Percentiles rank a stretch among this genome's conserved stretches.
These are phyloP conservation scores for Condylura cristata DNA, from an alignment of 2,113 vertebrate genomes.

Conservation along the genomic window DNA sequence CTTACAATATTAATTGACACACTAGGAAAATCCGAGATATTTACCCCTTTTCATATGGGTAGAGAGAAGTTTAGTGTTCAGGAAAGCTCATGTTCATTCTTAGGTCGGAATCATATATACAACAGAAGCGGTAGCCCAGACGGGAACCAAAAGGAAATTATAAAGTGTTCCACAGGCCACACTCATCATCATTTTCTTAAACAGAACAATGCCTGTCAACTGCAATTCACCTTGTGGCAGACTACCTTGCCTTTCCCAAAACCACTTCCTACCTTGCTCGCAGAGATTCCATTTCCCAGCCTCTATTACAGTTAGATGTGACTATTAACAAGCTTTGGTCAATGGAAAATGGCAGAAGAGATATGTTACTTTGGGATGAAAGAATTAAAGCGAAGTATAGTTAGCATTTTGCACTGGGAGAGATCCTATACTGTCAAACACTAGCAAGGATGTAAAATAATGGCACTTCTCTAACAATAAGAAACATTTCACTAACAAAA, in stretches of 20 bases:
- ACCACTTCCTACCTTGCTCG: background rate
- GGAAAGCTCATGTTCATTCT: background rate
- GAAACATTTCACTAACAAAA: too few species aligned
- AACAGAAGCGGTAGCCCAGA: background rate
- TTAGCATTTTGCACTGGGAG: background rate
- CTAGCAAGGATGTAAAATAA: too few species aligned
- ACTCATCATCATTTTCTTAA: background rate
- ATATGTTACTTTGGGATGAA: background rate
- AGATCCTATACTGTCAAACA: too few species aligned
- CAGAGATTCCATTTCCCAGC: background rate
- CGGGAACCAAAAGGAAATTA: background rate
- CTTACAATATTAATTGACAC: background rate
- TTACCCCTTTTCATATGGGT: background rate
- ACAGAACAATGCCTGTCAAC: background rate
- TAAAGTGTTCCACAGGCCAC: background rate
- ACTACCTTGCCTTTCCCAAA: background rate
- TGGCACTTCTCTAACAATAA: too few species aligned
- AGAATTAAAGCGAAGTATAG: background rate
- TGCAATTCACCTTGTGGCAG: background rate
- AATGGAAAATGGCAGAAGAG: background rate
- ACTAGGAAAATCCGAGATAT: background rate
- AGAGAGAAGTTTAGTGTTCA: background rate
- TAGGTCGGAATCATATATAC: background rate
- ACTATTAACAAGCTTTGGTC: background rate
- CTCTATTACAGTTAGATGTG: background rate